phyloP scores from a whole-genome alignment of 2,888 invertebrate species.

The Heteromyza rotundicornis region DNA sequence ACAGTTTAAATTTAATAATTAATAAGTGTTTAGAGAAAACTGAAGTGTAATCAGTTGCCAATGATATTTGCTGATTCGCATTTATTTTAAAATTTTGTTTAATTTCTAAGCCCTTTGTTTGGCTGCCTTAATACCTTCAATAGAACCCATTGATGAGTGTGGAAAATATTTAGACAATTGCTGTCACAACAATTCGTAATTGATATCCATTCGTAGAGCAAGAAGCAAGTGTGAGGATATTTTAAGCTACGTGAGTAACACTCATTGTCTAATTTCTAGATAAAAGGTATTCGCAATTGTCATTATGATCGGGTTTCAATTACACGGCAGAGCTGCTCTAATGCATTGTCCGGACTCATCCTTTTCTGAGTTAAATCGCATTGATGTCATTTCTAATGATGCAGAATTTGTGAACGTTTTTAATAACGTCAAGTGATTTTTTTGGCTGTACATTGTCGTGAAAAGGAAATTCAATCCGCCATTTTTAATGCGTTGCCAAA shows the following conservation, averaged over 20 bases:
- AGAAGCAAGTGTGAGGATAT: not conserved
- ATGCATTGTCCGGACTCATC: not conserved
- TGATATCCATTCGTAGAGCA: conserved; percentile 30
- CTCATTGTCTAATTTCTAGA: conserved; percentile 22
- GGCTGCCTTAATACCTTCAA: too few relatives aligned
- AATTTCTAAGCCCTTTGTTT: too few relatives aligned
- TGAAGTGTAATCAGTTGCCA: too few relatives aligned
- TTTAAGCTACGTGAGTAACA: too few relatives aligned
- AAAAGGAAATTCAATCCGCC: not conserved
- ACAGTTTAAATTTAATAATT: too few relatives aligned
- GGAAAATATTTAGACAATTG: conserved; percentile 49
- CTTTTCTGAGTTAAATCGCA: not conserved
- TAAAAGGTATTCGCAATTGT: conserved; percentile 25
- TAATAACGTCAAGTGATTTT: conserved; percentile 49
- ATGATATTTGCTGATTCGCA: too few relatives aligned
- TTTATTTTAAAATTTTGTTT: too few relatives aligned
- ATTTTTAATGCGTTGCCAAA: not conserved
- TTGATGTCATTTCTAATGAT: not conserved
- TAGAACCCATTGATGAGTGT: too few relatives aligned
- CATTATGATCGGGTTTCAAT: conserved; percentile 55
- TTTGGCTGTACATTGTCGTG: conserved; percentile 13
- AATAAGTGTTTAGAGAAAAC: too few relatives aligned
- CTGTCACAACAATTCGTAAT: conserved; percentile 51
- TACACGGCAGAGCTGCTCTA: conserved; percentile 41
- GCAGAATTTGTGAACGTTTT: conserved; percentile 32